Evolutionary conservation across 2,797 vertebrate genomes (phyloP).

Genomic region (Gymnoscopelus microlampas): DNA sequence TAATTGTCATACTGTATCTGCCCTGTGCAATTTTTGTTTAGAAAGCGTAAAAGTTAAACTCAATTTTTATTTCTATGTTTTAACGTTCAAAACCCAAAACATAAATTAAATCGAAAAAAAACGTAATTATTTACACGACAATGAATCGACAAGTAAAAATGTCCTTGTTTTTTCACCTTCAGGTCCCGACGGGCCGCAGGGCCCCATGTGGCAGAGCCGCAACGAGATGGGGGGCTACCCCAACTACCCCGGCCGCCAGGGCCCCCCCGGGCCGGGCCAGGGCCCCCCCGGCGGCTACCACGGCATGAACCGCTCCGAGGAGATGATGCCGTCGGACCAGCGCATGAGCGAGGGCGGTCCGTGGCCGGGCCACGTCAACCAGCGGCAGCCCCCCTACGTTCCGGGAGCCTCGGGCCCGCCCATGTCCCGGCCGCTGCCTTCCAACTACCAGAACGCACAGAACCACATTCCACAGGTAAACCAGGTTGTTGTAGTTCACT

Average conservation of each 20-base stretch:
- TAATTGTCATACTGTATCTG: no score
- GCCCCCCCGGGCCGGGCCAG: constrained; percentile 86
- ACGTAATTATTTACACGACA: no score
- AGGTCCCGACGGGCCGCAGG: constrained; percentile 90
- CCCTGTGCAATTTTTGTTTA: no score
- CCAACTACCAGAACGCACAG: constrained; percentile 92
- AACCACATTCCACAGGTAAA: constrained; percentile 92
- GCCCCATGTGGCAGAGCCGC: constrained; percentile 93
- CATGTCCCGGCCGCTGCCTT: constrained; percentile 91
- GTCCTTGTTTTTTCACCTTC: constrained; percentile 64
- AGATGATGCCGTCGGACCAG: constrained; percentile 94
- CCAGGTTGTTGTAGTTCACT: no score
- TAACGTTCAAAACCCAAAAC: no score
- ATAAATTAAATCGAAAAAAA: no score
- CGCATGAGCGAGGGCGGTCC: constrained; percentile 95
- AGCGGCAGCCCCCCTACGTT: constrained; percentile 91
- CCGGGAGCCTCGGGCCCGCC: constrained; percentile 89
- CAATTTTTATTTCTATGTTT: no score
- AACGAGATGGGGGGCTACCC: constrained; percentile 92
- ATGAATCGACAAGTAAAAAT: no score
- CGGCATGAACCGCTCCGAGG: constrained; percentile 93
- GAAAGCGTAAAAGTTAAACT: no score
- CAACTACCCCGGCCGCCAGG: constrained; percentile 92
- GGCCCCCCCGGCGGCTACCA: constrained; percentile 86
- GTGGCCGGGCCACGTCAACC: constrained; percentile 92